A percentile compares a stretch with the other conserved stretches of the same genome.
Evolutionary conservation across 53 echinoderm and acorn worm genomes (phyloP).

Genomic region (Echinarachnius parma): DNA sequence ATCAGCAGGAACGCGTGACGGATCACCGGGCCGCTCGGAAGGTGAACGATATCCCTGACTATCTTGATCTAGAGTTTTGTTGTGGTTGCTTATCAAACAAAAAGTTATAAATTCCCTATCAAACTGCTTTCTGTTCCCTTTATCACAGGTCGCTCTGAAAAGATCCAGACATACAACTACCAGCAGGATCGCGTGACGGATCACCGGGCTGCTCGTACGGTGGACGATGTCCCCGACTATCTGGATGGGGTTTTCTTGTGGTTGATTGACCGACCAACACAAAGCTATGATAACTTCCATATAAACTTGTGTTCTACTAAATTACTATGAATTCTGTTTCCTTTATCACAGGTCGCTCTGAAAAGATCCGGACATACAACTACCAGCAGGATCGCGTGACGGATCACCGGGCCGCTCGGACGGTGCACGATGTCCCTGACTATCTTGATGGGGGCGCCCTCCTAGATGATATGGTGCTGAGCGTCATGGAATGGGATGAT

Average conservation of each 20-base stretch:
- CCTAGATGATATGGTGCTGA: slow-evolving; percentile 64
- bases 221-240: slow-evolving; percentile 64
- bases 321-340: too few relatives aligned
- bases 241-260: slow-evolving; percentile 64
- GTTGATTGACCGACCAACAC: too few relatives aligned
- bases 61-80: too few relatives aligned
- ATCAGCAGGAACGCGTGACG: slow-evolving; percentile 78
- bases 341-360: slow-evolving; percentile 84
- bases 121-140: too few relatives aligned
- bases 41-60: slow-evolving; percentile 60
- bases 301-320: too few relatives aligned
- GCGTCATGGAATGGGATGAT: slow-evolving; percentile 41
- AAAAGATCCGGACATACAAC: slow-evolving; percentile 94
- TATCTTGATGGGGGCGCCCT: slow-evolving; percentile 61
- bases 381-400: slow-evolving; percentile 83
- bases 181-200: slow-evolving; percentile 86
- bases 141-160: slow-evolving; percentile 90
- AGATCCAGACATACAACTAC: slow-evolving; percentile 91
- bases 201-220: slow-evolving; percentile 56
- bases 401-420: slow-evolving; percentile 67
- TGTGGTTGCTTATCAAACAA: too few relatives aligned
- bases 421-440: slow-evolving; percentile 56
- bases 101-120: too few relatives aligned
- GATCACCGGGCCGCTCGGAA: slow-evolving; percentile 68
- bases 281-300: too few relatives aligned